Evolutionary conservation across 2,797 vertebrate species (phyloP).

Genomic region (Orestias chungarensis): DNA sequence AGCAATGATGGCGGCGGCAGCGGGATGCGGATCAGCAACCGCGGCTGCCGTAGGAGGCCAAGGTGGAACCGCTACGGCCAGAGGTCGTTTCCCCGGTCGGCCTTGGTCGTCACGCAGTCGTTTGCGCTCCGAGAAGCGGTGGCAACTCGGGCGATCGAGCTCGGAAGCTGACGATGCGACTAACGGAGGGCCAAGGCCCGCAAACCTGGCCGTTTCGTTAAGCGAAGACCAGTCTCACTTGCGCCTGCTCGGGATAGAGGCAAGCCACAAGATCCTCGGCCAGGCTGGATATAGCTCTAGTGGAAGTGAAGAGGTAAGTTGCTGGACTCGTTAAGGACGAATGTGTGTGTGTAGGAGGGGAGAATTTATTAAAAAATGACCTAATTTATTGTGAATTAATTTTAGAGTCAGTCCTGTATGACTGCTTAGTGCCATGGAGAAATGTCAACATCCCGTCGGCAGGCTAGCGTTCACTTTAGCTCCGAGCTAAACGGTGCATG

Average conservation of each 20-base stretch:
- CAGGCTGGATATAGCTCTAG: slow-evolving; percentile 87
- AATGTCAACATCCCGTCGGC: slow-evolving; percentile 78
- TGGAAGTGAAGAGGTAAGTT: slow-evolving; percentile 86
- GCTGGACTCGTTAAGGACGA: slow-evolving; percentile 74
- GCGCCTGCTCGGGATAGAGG: slow-evolving; percentile 87
- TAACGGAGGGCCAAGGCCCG: slow-evolving; percentile 84
- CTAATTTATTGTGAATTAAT: slow-evolving; percentile 57
- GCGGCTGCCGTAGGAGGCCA: slow-evolving; percentile 87
- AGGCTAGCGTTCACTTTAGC: slow-evolving; percentile 60
- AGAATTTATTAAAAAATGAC: slow-evolving; percentile 72
- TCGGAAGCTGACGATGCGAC: slow-evolving; percentile 80
- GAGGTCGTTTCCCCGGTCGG: slow-evolving; percentile 91
- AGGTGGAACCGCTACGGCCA: slow-evolving; percentile 81
- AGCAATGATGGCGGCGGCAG: slow-evolving; percentile 93
- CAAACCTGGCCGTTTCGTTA: slow-evolving; percentile 81
- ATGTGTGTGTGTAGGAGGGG: no score
- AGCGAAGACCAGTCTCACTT: slow-evolving; percentile 89
- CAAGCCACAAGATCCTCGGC: slow-evolving; percentile 85
- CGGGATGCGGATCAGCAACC: slow-evolving; percentile 89
- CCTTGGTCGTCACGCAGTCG: slow-evolving; percentile 86
- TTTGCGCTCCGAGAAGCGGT: slow-evolving; percentile 84
- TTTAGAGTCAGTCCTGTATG: slow-evolving; percentile 56
- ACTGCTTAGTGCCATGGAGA: slow-evolving; percentile 66
- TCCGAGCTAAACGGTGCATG: slow-evolving; percentile 39
- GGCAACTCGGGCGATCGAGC: slow-evolving; percentile 82